Percentiles rank a stretch among this genome's conserved stretches.
Evolutionary conservation across 2,113 vertebrate genomes (phyloP).

Genomic region (human): DNA sequence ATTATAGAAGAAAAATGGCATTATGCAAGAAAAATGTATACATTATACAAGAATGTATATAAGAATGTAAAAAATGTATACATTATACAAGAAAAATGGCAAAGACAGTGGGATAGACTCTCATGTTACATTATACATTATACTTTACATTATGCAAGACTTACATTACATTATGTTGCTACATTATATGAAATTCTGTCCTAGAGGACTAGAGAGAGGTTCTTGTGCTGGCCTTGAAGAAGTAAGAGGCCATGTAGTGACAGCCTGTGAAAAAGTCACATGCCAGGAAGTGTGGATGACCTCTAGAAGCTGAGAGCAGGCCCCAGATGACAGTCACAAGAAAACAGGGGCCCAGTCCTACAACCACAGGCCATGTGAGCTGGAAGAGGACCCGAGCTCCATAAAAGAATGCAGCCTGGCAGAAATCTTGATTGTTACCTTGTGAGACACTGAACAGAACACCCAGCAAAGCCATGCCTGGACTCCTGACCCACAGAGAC

Average conservation of each 20-base stretch:
- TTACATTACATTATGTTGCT: not conserved
- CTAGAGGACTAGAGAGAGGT: not conserved
- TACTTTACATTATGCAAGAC: not conserved
- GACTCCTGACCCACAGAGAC: not conserved
- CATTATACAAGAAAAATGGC: not conserved
- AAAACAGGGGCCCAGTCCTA: not conserved
- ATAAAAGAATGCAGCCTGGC: not conserved
- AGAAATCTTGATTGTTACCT: not conserved
- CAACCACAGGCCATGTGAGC: not conserved
- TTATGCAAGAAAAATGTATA: too few species aligned
- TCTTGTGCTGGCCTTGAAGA: not conserved
- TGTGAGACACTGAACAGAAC: not conserved
- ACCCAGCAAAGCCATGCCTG: not conserved
- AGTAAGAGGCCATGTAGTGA: not conserved
- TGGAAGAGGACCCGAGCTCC: not conserved
- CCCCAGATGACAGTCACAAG: not conserved
- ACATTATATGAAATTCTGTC: not conserved
- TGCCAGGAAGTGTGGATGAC: not conserved
- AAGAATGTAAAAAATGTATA: too few species aligned
- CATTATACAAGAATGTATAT: too few species aligned
- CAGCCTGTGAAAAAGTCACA: not conserved
- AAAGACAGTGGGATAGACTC: not conserved
- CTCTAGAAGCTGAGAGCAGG: not conserved
- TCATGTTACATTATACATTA: too few species aligned
- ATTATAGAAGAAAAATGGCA: too few species aligned